phyloP scores from a whole-genome alignment of 2,113 vertebrate species.

The Archilochus colubris region DNA sequence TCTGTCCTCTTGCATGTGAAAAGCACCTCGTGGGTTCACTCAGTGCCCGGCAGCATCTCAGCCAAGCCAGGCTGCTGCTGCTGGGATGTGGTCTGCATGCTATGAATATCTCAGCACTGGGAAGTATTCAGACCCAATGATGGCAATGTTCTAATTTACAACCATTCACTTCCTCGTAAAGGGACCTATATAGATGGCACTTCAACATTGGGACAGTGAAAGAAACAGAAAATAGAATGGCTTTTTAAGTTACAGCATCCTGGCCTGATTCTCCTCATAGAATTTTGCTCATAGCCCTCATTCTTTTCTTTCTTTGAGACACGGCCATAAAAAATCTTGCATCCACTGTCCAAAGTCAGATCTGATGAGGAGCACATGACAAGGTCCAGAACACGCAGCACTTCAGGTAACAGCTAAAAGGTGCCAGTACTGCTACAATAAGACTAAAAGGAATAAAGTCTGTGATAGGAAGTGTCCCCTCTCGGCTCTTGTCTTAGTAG shows the following conservation, averaged over 20 bases:
- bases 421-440: background rate
- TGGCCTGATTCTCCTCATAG: background rate
- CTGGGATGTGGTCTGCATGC: background rate
- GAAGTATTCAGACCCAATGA: background rate
- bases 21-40: background rate
- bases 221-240: background rate
- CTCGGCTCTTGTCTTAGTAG: background rate
- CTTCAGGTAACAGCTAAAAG: background rate
- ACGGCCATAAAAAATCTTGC: background rate
- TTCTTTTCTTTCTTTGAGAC: background rate
- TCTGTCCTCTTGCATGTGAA: background rate
- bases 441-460: background rate
- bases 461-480: background rate
- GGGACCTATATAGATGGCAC: background rate
- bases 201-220: accelerated
- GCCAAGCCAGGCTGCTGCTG: background rate
- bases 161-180: background rate
- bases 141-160: background rate
- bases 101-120: background rate
- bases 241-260: background rate
- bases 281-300: background rate
- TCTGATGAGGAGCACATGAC: background rate
- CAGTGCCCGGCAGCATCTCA: background rate
- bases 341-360: background rate
- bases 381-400: background rate